Evolutionary conservation across 2,797 vertebrate species (phyloP), one percentile per base, ranked within the genome.

Genomic region (Rhabdomys pumilio): DNA sequence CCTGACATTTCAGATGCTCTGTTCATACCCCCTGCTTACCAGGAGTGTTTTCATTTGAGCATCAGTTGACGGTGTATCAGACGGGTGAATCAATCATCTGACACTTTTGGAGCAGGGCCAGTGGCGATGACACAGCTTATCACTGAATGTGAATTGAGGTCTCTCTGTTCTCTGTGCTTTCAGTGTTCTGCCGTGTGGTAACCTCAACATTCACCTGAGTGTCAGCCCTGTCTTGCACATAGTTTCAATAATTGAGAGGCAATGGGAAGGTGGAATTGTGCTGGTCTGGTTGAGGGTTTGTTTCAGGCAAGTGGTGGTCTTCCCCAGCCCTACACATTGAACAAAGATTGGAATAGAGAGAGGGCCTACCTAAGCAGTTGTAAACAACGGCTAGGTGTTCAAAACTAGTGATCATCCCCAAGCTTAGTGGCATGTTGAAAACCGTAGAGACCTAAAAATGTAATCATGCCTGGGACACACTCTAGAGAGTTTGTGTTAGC

Each of bases 401-500:
- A 63, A 44, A 90, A 86, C 61, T 65, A 63, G 44, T 86, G 12
- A 79, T 63, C 44, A 15, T 79, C 63, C 50, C 57, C 34, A 55
- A 91, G 61, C 41, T 57, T 95, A 77, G 80, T 38, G 91, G 72
- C 11, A 2, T 82, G n/a, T 44, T 81, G 41, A 59, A 96, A 87
- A 90, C 19, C 5, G 26, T 20, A 72, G 59, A 72, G 38, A 75
- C 34, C 76, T 89, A 75, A 63, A 91, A 63, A 93, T 91, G 13
- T 50, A 93, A 34, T 19, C 29, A 83, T 86, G 59, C 55, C 73
- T 44, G 69, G 57, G 63, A 47, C 44, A 50, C 11, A 26, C 19
- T 85, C 53, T 59, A 95, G 76, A 89, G 67, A 81, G 79, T 94
- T 90, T 20, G 41, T 95, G 80, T 86, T 65, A 67, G 6, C 55